Evolutionary conservation across 2,113 vertebrate genomes (phyloP).

Genomic region (Lota lota): DNA sequence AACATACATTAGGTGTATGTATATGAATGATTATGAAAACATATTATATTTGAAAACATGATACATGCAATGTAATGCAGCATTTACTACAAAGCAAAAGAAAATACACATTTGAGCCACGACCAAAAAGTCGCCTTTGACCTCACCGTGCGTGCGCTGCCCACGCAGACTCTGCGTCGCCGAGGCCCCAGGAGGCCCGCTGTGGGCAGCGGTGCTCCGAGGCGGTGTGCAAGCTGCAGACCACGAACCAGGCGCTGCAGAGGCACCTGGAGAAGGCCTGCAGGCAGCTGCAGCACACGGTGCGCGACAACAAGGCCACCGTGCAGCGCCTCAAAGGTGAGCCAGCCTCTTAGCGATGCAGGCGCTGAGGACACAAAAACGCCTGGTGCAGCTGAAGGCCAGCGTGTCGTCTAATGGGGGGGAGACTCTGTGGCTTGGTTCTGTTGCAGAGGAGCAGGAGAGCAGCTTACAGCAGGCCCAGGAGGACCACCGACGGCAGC

Average conservation of each 20-base stretch:
- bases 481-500: constrained; percentile 51
- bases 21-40: no score
- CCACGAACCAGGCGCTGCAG: constrained; percentile 80
- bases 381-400: background rate
- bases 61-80: no score
- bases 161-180: constrained; percentile 38
- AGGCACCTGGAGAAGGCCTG: constrained; percentile 79
- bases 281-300: constrained; percentile 78
- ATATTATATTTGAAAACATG: no score
- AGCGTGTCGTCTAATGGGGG: no score
- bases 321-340: constrained; percentile 76
- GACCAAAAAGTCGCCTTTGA: no score
- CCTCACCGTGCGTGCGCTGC: background rate
- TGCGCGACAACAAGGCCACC: constrained; percentile 73
- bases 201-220: constrained; percentile 70
- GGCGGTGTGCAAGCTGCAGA: constrained; percentile 73
- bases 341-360: background rate
- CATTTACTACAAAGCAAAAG: no score
- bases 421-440: background rate
- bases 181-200: constrained; percentile 52
- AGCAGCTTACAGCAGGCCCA: constrained; percentile 42
- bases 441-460: constrained; percentile 66
- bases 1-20: no score
- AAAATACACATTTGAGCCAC: no score
- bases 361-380: background rate